Base-by-base conservation (phyloP, 2,113 vertebrate species). In the Leptosomus discolor region DNA sequence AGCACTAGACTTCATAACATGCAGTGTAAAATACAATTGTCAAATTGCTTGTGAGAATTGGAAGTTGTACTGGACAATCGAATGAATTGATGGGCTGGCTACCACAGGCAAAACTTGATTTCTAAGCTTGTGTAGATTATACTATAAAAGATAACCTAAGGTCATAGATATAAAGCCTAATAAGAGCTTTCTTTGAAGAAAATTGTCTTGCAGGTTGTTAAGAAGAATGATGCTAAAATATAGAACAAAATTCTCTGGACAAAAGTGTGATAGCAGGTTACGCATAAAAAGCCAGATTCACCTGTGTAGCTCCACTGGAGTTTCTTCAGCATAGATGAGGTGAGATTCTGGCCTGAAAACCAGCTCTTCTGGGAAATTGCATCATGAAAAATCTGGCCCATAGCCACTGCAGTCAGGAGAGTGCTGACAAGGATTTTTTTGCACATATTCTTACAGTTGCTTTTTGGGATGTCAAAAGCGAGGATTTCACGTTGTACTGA, bases 11-110 rank as follows among this genome's bases (percentile, higher is more conserved):
- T 70, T 79, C 32, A 29, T 88, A 96, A 89, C 60, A 41, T 86
- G 53, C 43, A 51, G 70, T 61, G 8, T 30, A 53, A 95, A 97
- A 95, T 93, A 65, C 71, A 92, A 69, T 92, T 96, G 73, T 94
- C 93, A 97, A 97, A 98, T 97, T 96, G 90, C 94, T 75, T 93
- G 16, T 92, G 94, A 96, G 95, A 95, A 97, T 92, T 97, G 91
- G 54, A 97, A 93, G 82, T 94, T 96, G 56, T 88, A 22, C 82
- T 41, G 76, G 95, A 88, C 88, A 97, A 61, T 97, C 60, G 15
- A 90, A 94, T 15, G 51, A 94, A 95, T 96, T 96, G 94, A 79
- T 94, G 87, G 94, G 41, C 96, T 97, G 90, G 75, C 89, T 94
- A 73, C 70, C 53, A 86, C 58, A 78, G 78, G 92, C 92, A 75